Percentiles rank a stretch among this genome's conserved stretches.
phyloP scores from a whole-genome alignment of 2,797 vertebrate species.

The Melanotaenia trifasciata region DNA sequence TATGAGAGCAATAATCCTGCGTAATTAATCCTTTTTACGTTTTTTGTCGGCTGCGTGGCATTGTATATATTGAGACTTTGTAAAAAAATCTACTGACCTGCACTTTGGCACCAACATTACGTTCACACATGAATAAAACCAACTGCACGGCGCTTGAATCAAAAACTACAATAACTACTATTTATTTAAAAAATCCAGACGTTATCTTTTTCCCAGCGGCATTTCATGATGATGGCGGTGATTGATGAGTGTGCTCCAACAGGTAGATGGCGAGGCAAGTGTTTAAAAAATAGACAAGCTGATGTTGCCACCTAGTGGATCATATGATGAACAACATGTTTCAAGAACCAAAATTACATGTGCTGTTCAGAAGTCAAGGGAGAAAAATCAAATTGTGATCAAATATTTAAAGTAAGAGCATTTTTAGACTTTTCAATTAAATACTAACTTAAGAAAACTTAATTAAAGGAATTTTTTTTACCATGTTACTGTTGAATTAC shows the following conservation, averaged over 20 bases:
- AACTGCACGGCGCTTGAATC: neutral
- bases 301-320: conserved; percentile 63
- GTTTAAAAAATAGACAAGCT: neutral
- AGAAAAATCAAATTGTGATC: no score
- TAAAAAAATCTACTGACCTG: neutral
- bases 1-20: neutral
- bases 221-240: no score
- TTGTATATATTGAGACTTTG: neutral
- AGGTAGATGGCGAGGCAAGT: conserved; percentile 44
- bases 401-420: no score
- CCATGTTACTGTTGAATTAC: no score
- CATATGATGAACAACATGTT: neutral
- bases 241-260: conserved; percentile 46
- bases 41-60: neutral
- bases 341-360: neutral
- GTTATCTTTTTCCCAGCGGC: no score
- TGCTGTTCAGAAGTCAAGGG: neutral
- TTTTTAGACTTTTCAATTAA: no score
- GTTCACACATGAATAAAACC: neutral
- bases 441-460: no score
- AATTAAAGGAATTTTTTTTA: no score
- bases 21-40: conserved; percentile 4
- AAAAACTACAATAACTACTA: neutral
- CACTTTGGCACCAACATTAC: neutral
- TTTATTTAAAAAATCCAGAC: neutral